Percentiles rank a stretch among this genome's conserved stretches.
These are phyloP conservation scores for Cebus imitator DNA, from an alignment of 2,113 vertebrate genomes.

Conservation along the genomic window DNA sequence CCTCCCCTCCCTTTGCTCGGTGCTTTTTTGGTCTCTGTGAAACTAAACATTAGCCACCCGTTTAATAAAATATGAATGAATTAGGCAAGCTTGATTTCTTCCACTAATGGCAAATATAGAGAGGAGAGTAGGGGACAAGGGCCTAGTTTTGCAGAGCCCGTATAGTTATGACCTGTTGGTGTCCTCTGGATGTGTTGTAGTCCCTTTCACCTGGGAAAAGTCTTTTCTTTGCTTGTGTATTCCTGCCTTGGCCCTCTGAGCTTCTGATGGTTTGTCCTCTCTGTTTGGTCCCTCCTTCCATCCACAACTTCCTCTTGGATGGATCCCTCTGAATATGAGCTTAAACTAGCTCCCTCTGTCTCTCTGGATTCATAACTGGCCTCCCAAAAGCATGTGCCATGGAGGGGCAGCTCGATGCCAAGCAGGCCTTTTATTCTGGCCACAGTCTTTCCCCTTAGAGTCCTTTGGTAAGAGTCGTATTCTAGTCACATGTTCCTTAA, in stretches of 20 bases:
- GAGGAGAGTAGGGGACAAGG: not conserved
- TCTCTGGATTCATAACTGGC: not conserved
- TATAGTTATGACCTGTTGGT: not conserved
- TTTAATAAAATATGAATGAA: not conserved
- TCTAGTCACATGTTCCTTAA: not conserved
- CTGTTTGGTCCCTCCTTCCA: not conserved
- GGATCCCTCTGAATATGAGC: not conserved
- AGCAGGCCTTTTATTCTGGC: not conserved
- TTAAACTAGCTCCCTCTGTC: not conserved
- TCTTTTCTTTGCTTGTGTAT: not conserved
- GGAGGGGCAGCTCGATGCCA: not conserved
- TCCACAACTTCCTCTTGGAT: not conserved
- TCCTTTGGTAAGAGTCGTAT: not conserved
- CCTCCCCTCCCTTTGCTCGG: not conserved
- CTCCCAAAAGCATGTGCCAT: not conserved
- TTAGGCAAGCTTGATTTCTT: constrained; percentile 30
- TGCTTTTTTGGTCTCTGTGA: not conserved
- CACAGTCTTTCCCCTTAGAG: not conserved
- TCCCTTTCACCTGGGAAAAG: not conserved
- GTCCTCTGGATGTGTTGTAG: not conserved
- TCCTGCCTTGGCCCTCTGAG: not conserved
- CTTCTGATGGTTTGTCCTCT: not conserved
- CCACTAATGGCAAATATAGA: not conserved
- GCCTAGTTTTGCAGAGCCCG: not conserved
- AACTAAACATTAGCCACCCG: not conserved